Evolutionary conservation across 2,113 vertebrate genomes (phyloP).

Genomic region (Trematomus loennbergii): DNA sequence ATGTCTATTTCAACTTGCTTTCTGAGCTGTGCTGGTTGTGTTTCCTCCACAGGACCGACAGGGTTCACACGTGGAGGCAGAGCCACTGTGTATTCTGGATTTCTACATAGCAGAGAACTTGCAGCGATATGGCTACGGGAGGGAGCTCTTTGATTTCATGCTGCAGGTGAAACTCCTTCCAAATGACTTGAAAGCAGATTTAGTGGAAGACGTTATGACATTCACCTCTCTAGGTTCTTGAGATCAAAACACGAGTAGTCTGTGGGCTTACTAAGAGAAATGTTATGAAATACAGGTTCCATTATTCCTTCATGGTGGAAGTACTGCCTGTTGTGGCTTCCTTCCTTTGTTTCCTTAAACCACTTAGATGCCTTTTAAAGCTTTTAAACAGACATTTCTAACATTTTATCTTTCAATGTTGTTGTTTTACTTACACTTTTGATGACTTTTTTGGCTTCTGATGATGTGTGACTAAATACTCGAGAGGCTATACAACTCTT

Average conservation of each 20-base stretch:
- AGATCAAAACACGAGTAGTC: neutral
- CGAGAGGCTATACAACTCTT: no score
- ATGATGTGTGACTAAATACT: no score
- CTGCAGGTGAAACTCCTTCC: slow-evolving; percentile 82
- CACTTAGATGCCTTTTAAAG: no score
- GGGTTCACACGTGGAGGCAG: slow-evolving; percentile 89
- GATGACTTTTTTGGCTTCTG: no score
- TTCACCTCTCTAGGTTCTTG: neutral
- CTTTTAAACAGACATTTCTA: no score
- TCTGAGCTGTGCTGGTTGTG: slow-evolving; percentile 8
- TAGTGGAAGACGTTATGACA: neutral
- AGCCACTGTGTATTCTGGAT: slow-evolving; percentile 91
- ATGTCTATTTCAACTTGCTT: neutral
- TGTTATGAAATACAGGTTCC: neutral
- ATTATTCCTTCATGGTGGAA: no score
- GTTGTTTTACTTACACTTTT: no score
- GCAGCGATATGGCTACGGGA: slow-evolving; percentile 90
- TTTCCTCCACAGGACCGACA: slow-evolving; percentile 83
- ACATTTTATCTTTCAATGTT: no score
- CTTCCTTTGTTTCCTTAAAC: no score
- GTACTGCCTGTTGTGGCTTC: no score
- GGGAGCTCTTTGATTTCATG: slow-evolving; percentile 91
- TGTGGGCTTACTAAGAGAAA: neutral
- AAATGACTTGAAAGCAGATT: neutral
- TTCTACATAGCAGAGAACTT: slow-evolving; percentile 90